These are phyloP conservation scores for Ectobius pallidus DNA, from an alignment of 2,888 invertebrate genomes.

Conservation along the genomic window DNA sequence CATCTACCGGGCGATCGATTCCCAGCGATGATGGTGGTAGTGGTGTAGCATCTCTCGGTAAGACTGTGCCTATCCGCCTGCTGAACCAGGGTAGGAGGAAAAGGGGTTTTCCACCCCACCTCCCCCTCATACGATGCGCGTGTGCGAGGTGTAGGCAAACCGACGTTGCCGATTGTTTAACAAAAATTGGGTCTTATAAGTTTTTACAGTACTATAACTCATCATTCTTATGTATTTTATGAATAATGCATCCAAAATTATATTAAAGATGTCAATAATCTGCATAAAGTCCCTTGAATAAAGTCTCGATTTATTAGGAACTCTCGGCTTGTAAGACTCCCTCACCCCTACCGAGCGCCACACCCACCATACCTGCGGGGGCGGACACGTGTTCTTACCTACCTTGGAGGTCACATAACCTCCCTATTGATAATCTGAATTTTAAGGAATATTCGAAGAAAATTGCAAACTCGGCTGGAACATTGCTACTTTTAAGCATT, in stretches of 20 bases:
- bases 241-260: too few species aligned
- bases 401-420: constrained; percentile 20
- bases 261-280: too few species aligned
- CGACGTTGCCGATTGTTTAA: not conserved
- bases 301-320: too few species aligned
- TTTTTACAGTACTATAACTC: not conserved
- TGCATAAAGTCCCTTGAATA: too few species aligned
- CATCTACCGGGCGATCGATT: constrained; percentile 51
- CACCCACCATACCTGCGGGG: constrained; percentile 20
- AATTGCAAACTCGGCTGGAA: too few species aligned
- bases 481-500: too few species aligned
- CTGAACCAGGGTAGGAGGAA: not conserved
- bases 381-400: not conserved
- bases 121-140: not conserved
- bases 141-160: not conserved
- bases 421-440: too few species aligned
- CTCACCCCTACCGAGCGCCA: constrained; percentile 17
- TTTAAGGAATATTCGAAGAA: too few species aligned
- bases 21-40: constrained; percentile 30
- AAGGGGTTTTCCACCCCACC: too few species aligned
- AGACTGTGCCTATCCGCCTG: not conserved
- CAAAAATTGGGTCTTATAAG: not conserved
- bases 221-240: not conserved
- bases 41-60: constrained; percentile 12
- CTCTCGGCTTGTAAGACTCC: not conserved